Percentiles rank a stretch among this genome's conserved stretches.
Conservation (phyloP, 2,888 invertebrate species). For the Tenodera sinensis region DNA sequence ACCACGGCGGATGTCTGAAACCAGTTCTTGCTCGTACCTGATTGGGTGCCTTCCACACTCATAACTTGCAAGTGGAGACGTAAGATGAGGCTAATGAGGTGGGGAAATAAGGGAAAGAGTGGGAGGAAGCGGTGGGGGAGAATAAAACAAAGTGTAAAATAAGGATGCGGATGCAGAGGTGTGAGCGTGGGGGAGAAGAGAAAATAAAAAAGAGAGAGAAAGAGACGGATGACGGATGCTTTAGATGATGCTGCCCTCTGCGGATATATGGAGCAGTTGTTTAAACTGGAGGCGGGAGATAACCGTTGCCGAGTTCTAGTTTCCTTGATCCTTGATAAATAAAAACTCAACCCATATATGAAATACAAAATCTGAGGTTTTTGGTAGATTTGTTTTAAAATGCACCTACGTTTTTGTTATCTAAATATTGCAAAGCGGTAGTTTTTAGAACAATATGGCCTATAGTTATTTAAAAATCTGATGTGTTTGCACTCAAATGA, state of each 20-base stretch:
- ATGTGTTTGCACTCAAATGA: no score
- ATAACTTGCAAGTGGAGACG: background rate
- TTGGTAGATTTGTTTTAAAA: no score
- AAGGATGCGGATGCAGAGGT: background rate
- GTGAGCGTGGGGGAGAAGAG: background rate
- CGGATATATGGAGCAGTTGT: background rate
- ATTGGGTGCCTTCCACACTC: background rate
- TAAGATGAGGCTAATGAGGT: background rate
- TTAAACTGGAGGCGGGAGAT: background rate
- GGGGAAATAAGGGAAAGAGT: background rate
- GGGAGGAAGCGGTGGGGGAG: background rate
- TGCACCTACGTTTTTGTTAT: no score
- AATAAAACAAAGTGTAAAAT: background rate
- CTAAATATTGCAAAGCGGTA: no score
- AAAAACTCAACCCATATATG: no score
- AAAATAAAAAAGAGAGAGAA: background rate
- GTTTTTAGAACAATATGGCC: no score
- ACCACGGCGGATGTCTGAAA: background rate
- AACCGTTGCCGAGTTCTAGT: background rate
- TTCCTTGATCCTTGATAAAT: no score
- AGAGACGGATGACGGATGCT: background rate
- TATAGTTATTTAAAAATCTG: no score
- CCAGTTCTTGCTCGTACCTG: background rate
- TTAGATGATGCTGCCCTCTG: background rate
- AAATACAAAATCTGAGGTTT: no score